Evolutionary conservation across 92 coral and sea anemone species (phyloP), one percentile per base, ranked within the genome.

Genomic region (Paramuricea clavata): DNA sequence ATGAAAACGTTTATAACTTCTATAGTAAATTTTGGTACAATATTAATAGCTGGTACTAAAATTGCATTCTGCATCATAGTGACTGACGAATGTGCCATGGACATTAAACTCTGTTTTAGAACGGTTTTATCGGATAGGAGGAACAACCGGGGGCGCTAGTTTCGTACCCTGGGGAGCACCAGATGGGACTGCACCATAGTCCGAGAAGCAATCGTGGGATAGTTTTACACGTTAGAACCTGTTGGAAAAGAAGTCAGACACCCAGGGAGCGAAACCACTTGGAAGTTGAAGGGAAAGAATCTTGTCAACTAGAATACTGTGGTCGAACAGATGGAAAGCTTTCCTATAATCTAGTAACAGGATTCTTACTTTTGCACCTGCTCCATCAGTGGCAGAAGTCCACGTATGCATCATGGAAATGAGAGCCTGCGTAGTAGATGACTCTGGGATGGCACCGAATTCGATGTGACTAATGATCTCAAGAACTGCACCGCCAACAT

Each of bases 301-400:
- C 27, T 35, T 52, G 28, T 57, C 71, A 39, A 79, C 71, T n/a
- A n/a, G n/a, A n/a, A n/a, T n/a, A n/a, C n/a, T n/a, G n/a, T 49
- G 81, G 13, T 74, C 81, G 12, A 43, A 39, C 7, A 74, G 60
- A 54, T 74, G 26, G 23, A 74, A 74, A 5, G 81, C 81, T 33
- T 76, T 76, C 22, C 57, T 31, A 23, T 47, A 50, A 33, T 76
- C 65, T 13, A 76, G 56, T 49, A 47, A 56, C n/a, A 76, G 41
- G 12, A 76, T 26, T 5, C 21, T 50, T 3, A 74, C 81, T 7
- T 15, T 12, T 10, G 49, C 50, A 27, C 21, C 32, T 12, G 81
- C 19, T 74, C 81, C 59, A n/a, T 74, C 62, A 30, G 81, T 74
- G 17, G n/a, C n/a, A n/a, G n/a, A n/a, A n/a, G n/a, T n/a, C n/a